A percentile compares a stretch with the other conserved stretches of the same genome.
Evolutionary conservation across 2,797 vertebrate genomes (phyloP).

Genomic region (Simalia tracyae): DNA sequence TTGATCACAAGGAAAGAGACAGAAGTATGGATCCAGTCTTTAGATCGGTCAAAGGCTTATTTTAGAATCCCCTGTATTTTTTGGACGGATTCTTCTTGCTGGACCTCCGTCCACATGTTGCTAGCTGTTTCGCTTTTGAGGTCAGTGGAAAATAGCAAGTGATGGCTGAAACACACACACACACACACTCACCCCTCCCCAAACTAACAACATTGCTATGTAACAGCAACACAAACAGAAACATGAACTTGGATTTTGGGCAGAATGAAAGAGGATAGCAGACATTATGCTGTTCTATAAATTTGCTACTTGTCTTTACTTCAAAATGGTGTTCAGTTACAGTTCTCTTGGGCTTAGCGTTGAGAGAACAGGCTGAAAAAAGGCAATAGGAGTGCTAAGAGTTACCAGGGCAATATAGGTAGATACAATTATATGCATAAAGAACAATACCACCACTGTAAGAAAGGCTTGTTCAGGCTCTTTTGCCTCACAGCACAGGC

Average conservation of each 20-base stretch:
- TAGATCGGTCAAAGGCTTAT: background rate
- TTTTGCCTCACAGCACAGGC: background rate
- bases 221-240: background rate
- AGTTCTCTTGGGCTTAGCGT: conserved; percentile 2
- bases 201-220: conserved; percentile 8
- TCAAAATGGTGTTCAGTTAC: background rate
- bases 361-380: background rate
- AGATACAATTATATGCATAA: background rate
- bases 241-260: background rate
- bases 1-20: background rate
- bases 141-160: background rate
- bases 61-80: background rate
- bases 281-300: background rate
- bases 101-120: background rate
- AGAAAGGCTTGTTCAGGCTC: background rate
- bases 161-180: background rate
- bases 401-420: background rate
- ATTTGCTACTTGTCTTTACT: conserved; percentile 9
- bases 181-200: too few relatives aligned
- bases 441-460: background rate
- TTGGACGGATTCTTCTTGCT: background rate
- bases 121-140: background rate
- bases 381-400: background rate
- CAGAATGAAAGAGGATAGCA: background rate
- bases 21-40: background rate